These are phyloP conservation scores for Varecia variegata DNA, from an alignment of 2,797 vertebrate genomes.

Conservation along the genomic window DNA sequence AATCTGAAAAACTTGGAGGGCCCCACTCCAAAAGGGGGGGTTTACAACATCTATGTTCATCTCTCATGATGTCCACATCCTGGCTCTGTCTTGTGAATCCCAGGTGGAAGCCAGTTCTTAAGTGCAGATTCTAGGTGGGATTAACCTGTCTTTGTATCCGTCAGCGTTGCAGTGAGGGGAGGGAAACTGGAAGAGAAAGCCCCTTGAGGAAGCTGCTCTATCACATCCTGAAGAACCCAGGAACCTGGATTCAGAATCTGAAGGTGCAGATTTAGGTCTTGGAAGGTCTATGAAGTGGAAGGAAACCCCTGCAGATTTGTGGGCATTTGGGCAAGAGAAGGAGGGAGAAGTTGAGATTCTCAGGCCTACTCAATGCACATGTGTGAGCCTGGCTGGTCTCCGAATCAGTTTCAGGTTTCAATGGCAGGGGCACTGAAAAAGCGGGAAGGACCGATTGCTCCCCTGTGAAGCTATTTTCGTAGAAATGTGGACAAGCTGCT, in stretches of 20 bases:
- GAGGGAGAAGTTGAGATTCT: not conserved
- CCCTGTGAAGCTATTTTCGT: too few relatives aligned
- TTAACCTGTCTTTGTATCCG: not conserved
- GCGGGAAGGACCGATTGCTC: too few relatives aligned
- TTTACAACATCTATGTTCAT: not conserved
- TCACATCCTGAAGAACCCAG: not conserved
- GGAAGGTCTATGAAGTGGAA: not conserved
- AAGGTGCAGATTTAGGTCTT: not conserved
- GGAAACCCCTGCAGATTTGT: not conserved
- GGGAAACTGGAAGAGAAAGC: not conserved
- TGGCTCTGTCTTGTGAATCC: not conserved
- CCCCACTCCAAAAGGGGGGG: not conserved
- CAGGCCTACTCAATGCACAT: too few relatives aligned
- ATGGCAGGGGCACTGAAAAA: too few relatives aligned
- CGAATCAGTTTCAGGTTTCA: too few relatives aligned
- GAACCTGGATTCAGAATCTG: not conserved
- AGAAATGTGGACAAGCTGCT: too few relatives aligned
- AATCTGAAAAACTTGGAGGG: not conserved
- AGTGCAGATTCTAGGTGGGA: not conserved
- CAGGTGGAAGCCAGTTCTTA: not conserved
- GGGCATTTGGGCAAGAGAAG: not conserved
- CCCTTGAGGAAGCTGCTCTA: not conserved
- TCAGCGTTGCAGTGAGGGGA: not conserved
- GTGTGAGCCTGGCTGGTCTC: too few relatives aligned
- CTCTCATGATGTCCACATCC: not conserved